Percentiles rank a stretch among this genome's conserved stretches.
Evolutionary conservation across 2,113 vertebrate species (phyloP).

Genomic region (Rhinopomastus cyanomelas): DNA sequence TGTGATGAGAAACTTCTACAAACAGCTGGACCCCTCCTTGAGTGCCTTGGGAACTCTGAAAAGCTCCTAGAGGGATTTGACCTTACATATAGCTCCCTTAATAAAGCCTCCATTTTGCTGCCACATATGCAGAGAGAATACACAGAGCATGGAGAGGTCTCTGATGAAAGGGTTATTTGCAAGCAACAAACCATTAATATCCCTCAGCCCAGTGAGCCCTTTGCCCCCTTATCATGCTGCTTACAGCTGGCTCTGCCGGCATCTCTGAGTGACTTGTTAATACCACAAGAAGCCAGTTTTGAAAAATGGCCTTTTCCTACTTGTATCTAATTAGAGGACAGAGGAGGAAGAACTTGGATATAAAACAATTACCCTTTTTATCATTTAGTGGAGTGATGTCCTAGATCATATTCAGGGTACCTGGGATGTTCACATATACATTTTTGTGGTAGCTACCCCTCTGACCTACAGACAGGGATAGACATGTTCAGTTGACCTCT

Average conservation of each 20-base stretch:
- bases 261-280: background rate
- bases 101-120: slow-evolving; percentile 38
- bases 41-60: slow-evolving; percentile 40
- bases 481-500: background rate
- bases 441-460: background rate
- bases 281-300: background rate
- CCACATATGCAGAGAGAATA: slow-evolving; percentile 1
- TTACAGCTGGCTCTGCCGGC: slow-evolving; percentile 15
- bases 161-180: slow-evolving; percentile 20
- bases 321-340: background rate
- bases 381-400: background rate
- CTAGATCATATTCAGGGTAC: background rate
- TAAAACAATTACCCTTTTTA: background rate
- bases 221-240: background rate
- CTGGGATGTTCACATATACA: background rate
- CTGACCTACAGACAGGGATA: background rate
- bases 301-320: background rate
- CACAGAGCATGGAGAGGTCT: slow-evolving; percentile 12
- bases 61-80: slow-evolving; percentile 57
- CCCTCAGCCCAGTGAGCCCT: slow-evolving; percentile 3
- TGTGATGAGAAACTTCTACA: background rate
- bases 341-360: background rate
- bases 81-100: slow-evolving; percentile 49
- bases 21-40: slow-evolving; percentile 37
- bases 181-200: slow-evolving; percentile 33